Conservation (phyloP, 2,888 invertebrate genomes). For the Macrophya annulata region DNA sequence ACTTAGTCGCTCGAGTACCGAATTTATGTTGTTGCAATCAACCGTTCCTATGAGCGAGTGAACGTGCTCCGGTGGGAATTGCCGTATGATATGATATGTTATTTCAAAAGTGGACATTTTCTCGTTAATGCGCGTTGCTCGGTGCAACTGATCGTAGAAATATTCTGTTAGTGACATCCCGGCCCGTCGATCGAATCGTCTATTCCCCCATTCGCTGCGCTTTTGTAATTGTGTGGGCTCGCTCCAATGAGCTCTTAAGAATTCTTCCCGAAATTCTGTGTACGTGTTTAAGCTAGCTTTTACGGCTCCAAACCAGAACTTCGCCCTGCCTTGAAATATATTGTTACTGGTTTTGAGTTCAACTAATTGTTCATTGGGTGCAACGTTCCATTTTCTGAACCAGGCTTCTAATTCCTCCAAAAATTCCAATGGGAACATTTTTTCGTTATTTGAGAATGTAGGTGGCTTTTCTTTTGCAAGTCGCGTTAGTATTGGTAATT, state of each 20-base stretch:
- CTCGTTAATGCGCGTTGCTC: background rate
- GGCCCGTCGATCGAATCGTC: background rate
- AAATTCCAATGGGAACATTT: too few species aligned
- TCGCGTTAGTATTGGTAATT: too few species aligned
- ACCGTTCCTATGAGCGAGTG: background rate
- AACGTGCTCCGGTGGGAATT: background rate
- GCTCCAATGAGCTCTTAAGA: background rate
- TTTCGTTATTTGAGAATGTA: too few species aligned
- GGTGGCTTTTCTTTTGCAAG: too few species aligned
- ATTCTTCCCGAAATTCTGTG: background rate
- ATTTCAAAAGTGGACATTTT: background rate
- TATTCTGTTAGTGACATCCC: background rate
- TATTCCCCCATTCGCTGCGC: background rate
- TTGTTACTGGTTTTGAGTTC: too few species aligned
- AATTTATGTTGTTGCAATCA: background rate
- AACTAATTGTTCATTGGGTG: too few species aligned
- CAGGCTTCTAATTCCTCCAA: too few species aligned
- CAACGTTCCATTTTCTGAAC: too few species aligned
- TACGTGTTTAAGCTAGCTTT: too few species aligned
- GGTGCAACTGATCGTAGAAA: constrained; percentile 26
- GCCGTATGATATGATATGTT: background rate
- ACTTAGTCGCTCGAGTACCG: background rate
- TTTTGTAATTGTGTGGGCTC: constrained; percentile 9
- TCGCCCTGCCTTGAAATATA: too few species aligned
- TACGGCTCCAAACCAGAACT: too few species aligned